Base-by-base conservation (phyloP, 2,888 invertebrate genomes). In the Acrocyrtus sp. region DNA sequence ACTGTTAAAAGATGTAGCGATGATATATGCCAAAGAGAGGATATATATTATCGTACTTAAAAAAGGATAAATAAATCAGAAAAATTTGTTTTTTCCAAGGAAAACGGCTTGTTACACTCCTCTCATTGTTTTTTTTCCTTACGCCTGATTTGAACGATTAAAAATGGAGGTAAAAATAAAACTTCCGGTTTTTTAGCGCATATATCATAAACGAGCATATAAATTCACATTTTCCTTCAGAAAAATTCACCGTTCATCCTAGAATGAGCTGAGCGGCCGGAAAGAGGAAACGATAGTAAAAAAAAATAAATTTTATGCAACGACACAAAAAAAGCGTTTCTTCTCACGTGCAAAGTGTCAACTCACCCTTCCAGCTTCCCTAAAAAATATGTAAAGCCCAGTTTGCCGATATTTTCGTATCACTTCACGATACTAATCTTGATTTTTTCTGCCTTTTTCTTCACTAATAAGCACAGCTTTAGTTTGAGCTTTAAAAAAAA, bases 331-430 rank as follows among this genome's bases (percentile, higher is more conserved):
- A 17, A 45, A 15, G 19, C 5, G 5, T 15, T 19, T 47, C 3
- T 4, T 26, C 27, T 22, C 22, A 15, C 12, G n/a, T 17, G 12
- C 17, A 27, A 47, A 39, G 48, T 62, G 62, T 50, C 27, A 67
- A 67, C 39, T 67, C 51, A 67, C 50, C 24, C 53, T 58, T 67
- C 67, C 67, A 67, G 67, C 50, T 67, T 67, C 41, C 67, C 58
- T 47, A 51, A n/a, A n/a, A n/a, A n/a, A n/a, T n/a, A n/a, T n/a
- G n/a, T n/a, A n/a, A n/a, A n/a, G n/a, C n/a, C n/a, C n/a, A n/a
- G n/a, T n/a, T n/a, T n/a, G n/a, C n/a, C n/a, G n/a, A n/a, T n/a
- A n/a, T 57, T 61, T 66, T 57, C 66, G 39, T 50, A 56, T 54
- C 39, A 17, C 47, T 34, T 54, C 39, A 24, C 43, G 22, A 10